phyloP scores from a whole-genome alignment of 2,888 invertebrate genomes.

The Drosophila neonasuta region DNA sequence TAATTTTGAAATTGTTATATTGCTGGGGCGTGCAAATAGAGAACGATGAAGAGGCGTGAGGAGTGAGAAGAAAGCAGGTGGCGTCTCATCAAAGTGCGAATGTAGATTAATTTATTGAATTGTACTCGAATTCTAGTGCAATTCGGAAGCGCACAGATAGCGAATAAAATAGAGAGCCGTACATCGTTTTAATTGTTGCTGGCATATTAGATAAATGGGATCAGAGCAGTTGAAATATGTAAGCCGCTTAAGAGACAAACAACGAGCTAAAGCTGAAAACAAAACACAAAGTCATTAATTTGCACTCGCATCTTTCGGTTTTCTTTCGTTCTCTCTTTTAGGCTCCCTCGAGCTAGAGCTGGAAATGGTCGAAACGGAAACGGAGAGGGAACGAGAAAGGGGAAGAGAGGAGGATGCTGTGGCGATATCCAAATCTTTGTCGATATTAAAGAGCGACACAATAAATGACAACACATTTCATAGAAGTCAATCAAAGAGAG shows the following conservation, averaged over 20 bases:
- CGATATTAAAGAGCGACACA: conserved; percentile 71
- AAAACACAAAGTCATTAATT: conserved; percentile 73
- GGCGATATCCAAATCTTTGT: conserved; percentile 49
- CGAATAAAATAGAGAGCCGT: conserved; percentile 49
- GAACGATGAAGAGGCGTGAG: neutral
- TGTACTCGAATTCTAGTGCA: conserved; percentile 12
- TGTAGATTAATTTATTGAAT: conserved; percentile 71
- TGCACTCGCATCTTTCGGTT: conserved; percentile 50
- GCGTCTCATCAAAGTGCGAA: conserved; percentile 24
- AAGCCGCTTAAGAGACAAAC: conserved; percentile 46
- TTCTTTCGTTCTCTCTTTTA: conserved; percentile 34
- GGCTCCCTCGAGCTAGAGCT: conserved; percentile 27
- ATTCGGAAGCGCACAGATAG: conserved; percentile 5
- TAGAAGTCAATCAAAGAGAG: conserved; percentile 72
- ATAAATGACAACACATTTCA: conserved; percentile 74
- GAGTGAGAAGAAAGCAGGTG: neutral
- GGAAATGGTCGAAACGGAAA: neutral
- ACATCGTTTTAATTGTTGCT: conserved; percentile 74
- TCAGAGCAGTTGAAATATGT: conserved; percentile 67
- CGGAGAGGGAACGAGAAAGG: conserved; percentile 1
- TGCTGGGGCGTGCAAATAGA: neutral
- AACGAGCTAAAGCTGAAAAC: conserved; percentile 27
- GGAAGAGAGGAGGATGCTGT: conserved; percentile 12
- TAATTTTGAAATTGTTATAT: conserved; percentile 60
- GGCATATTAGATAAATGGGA: conserved; percentile 70